phyloP scores from a whole-genome alignment of 2,113 vertebrate genomes.

The Pelusios castaneus region DNA sequence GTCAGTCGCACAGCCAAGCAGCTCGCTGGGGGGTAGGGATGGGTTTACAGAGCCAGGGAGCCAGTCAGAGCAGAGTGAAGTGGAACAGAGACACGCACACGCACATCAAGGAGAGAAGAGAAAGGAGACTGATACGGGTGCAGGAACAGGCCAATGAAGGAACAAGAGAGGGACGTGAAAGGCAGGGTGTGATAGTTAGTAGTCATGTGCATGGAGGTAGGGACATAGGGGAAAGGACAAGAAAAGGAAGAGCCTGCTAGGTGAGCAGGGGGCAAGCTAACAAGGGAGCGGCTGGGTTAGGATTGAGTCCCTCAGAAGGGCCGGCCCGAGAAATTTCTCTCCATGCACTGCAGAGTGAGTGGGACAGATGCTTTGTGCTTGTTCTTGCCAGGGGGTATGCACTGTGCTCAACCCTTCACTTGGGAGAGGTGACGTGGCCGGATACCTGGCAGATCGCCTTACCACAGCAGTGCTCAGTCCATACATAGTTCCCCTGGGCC shows the following conservation, averaged over 20 bases:
- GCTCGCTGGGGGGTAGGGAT: background rate
- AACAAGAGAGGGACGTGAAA: background rate
- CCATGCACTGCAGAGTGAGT: background rate
- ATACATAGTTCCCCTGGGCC: background rate
- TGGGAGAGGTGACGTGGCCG: background rate
- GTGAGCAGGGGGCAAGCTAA: background rate
- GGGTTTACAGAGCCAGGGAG: background rate
- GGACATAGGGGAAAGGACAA: background rate
- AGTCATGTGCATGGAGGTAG: background rate
- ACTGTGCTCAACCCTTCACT: too few species aligned
- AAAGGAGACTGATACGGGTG: background rate
- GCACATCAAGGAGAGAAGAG: background rate
- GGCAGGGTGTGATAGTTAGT: background rate
- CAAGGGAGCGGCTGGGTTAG: background rate
- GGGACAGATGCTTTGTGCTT: background rate
- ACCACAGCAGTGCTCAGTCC: background rate
- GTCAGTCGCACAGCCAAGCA: fast-evolving
- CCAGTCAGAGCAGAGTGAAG: background rate
- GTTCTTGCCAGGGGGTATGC: too few species aligned
- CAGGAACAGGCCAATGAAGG: background rate
- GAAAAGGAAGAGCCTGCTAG: background rate
- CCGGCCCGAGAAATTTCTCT: background rate
- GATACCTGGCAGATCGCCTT: background rate
- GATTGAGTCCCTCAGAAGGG: background rate
- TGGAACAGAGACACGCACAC: background rate